Base-by-base conservation (phyloP, 2,113 vertebrate species). In the Phyllopteryx taeniolatus region DNA sequence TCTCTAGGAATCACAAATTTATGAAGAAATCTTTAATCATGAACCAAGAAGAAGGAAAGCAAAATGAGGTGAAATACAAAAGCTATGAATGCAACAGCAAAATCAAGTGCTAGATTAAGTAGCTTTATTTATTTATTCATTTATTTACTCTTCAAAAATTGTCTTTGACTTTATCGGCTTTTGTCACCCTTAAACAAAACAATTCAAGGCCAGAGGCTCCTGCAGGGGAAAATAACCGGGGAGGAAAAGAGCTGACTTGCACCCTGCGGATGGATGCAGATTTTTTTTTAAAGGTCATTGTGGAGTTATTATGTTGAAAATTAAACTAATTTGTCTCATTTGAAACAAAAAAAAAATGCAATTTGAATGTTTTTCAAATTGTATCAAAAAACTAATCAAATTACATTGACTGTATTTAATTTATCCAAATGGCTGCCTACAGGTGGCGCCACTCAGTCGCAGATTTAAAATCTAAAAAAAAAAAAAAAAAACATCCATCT, bases 371-470 rank as follows among this genome's bases (percentile, higher is more conserved):
- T n/a, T 5, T 64, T 44, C 42, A 66, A 67, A 51, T 66, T 69
- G 22, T 65, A 71, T 43, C 49, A 71, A 73, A 13, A 80, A 87
- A 79, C 54, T 77, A 71, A 70, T 77, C 69, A 78, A 70, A 82
- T 85, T 83, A 78, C 65, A 82, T 35, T 35, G 59, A 17, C 33
- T 31, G 56, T 53, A 60, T 90, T 79, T 80, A 83, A 88, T 92
- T 93, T 93, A 81, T 83, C 80, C 87, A 91, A 94, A 93, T 91
- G 90, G 81, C 91, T 87, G 82, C 93, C 95, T 89, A 92, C 89
- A 95, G 94, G 93, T 92, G 96, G 95, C 96, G 95, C 93, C 89
- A 93, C 91, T 87, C 90, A 90, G 89, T 77, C 88, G 76, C 88
- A 87, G 71, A 84, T 75, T 85, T 62, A 13, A 35, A 14, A 35